Conservation (phyloP, 1,140 invertebrate species). For the Spodoptera litura region DNA sequence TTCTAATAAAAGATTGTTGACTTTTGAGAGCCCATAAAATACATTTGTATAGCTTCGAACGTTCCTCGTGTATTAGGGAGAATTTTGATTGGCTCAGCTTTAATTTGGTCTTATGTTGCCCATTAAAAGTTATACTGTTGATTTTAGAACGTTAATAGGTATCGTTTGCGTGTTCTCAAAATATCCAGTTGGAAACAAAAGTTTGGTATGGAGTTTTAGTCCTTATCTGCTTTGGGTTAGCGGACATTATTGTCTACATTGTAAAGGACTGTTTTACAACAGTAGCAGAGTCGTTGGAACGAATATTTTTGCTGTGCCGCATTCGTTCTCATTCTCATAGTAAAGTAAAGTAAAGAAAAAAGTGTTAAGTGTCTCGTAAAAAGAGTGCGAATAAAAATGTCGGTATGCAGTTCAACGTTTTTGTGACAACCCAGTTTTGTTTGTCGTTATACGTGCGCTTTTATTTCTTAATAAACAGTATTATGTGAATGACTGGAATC, state of each 20-base stretch:
- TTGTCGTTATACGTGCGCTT: background rate
- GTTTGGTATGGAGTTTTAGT: background rate
- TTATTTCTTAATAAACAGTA: background rate
- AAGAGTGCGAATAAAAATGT: background rate
- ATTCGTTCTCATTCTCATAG: too few relatives aligned
- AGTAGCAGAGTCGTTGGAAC: background rate
- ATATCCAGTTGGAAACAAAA: conserved; percentile 17
- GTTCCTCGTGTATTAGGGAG: background rate
- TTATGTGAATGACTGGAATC: background rate
- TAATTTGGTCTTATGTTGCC: conserved; percentile 19
- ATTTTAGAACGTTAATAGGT: conserved; percentile 34
- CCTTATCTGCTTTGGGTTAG: background rate
- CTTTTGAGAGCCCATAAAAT: conserved; percentile 29
- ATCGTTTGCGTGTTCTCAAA: conserved; percentile 31
- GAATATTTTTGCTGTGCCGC: background rate
- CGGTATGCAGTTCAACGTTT: background rate
- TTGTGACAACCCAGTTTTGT: background rate
- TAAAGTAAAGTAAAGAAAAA: too few relatives aligned
- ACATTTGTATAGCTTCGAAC: conserved; percentile 12
- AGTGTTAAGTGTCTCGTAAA: background rate
- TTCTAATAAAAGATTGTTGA: conserved; percentile 18
- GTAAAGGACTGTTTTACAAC: background rate
- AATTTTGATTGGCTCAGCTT: conserved; percentile 26
- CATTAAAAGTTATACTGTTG: conserved; percentile 23
- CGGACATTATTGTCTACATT: background rate